Evolutionary conservation across 2,888 invertebrate species (phyloP), one percentile per base, ranked within the genome.

Genomic region (Sabatieria punctata): DNA sequence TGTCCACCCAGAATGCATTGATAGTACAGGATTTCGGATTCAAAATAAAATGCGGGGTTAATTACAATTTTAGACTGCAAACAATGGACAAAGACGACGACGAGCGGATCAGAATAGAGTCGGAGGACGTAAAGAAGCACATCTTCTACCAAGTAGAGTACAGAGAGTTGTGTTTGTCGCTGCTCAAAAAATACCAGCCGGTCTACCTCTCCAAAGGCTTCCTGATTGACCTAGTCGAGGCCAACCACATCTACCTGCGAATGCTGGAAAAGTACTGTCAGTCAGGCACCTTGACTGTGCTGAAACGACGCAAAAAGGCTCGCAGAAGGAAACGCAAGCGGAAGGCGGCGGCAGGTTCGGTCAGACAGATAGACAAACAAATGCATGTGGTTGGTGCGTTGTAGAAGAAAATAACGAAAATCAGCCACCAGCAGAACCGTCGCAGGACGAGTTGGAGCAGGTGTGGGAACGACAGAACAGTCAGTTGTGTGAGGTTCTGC

Each of bases 91-190:
- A 38, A 38, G 22, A n/a, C n/a, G 22, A 8, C 6, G 30, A 8
- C 15, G 30, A 30, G 8, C 30, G 30, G 8, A n/a, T n/a, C n/a
- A n/a, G n/a, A n/a, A n/a, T n/a, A n/a, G n/a, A n/a, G n/a, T n/a
- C n/a, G n/a, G n/a, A n/a, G n/a, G n/a, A n/a, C n/a, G n/a, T n/a
- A n/a, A n/a, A n/a, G n/a, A n/a, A n/a, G n/a, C n/a, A n/a, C 51
- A 58, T 71, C 33, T 69, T 93, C 69, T 93, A 93, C 69, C 80
- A 88, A 40, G 73, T 83, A 57, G 93, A 95, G 68, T 91, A 91
- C 67, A 75, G 93, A 52, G 93, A 95, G 68, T 78, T 86, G 55
- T 77, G 86, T 60, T 71, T 86, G 47, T 75, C 77, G 43, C 76
- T 86, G 54, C 70, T 91, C 59, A 73, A 81, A 54, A 78, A 77